Evolutionary conservation across 92 coral and sea anemone species (phyloP).

Genomic region (Muricea muricata): DNA sequence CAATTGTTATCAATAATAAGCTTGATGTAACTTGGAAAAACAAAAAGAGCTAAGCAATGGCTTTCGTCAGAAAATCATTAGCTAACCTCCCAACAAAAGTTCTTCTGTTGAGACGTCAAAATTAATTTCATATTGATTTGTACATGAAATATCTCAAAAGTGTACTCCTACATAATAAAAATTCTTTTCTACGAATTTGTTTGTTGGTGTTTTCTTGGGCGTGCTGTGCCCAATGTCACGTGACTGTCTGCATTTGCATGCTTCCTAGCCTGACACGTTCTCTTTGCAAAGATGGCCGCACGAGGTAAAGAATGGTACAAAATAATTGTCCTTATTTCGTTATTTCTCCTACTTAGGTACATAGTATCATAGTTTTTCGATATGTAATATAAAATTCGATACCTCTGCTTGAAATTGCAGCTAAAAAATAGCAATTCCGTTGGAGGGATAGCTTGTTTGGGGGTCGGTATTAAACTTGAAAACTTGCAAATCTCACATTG

Average conservation of each 20-base stretch:
- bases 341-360: neutral
- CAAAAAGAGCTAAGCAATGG: too few species aligned
- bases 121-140: too few species aligned
- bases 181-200: too few species aligned
- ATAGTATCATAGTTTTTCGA: neutral
- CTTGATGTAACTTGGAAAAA: too few species aligned
- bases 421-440: neutral
- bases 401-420: neutral
- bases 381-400: neutral
- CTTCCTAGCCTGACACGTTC: constrained; percentile 93
- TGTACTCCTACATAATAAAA: too few species aligned
- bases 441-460: neutral
- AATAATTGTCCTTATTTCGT: neutral
- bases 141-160: too few species aligned
- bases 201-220: neutral
- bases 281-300: constrained; percentile 94
- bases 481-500: too few species aligned
- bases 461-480: neutral
- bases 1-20: too few species aligned
- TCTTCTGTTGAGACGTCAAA: too few species aligned
- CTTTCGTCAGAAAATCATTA: too few species aligned
- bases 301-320: constrained; percentile 75
- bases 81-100: too few species aligned
- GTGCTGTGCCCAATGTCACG: constrained; percentile 7
- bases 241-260: constrained; percentile 10